Percentiles rank a stretch among this genome's conserved stretches.
phyloP scores from a whole-genome alignment of 2,797 vertebrate genomes.

The Spondyliosoma cantharus region DNA sequence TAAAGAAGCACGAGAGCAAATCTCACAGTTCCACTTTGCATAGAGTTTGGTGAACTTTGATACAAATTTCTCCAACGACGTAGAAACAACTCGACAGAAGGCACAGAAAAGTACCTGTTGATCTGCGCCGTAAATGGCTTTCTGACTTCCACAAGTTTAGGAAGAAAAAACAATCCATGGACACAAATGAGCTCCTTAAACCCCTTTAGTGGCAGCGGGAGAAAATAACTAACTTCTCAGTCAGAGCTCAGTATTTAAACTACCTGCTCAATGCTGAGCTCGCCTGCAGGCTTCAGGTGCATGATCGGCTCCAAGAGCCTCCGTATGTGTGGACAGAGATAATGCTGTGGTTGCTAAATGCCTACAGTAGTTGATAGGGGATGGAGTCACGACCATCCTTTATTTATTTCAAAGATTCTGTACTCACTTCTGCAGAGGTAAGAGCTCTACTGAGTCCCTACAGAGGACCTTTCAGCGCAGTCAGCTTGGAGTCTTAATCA shows the following conservation, averaged over 20 bases:
- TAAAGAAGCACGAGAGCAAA: too few species aligned
- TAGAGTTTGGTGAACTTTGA: too few species aligned
- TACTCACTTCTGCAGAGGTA: background rate
- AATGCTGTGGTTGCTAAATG: background rate
- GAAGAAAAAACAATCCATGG: background rate
- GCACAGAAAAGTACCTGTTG: background rate
- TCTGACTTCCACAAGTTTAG: background rate
- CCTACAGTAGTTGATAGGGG: background rate
- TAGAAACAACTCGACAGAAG: background rate
- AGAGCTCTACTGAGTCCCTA: background rate
- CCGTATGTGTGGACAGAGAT: too few species aligned
- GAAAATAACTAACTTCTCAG: background rate
- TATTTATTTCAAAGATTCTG: conserved; percentile 5
- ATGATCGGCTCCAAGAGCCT: too few species aligned
- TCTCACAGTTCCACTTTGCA: too few species aligned
- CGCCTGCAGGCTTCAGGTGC: too few species aligned
- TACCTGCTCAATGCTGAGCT: background rate
- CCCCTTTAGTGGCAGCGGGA: background rate
- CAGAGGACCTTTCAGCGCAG: background rate
- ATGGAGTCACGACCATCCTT: background rate
- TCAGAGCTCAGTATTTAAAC: background rate
- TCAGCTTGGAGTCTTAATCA: background rate
- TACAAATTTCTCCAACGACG: too few species aligned
- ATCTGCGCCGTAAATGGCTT: background rate
- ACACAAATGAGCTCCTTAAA: background rate